A percentile compares a stretch with the other conserved stretches of the same genome.
Evolutionary conservation across 2,113 vertebrate genomes (phyloP).

Genomic region (Gallinago undulata): DNA sequence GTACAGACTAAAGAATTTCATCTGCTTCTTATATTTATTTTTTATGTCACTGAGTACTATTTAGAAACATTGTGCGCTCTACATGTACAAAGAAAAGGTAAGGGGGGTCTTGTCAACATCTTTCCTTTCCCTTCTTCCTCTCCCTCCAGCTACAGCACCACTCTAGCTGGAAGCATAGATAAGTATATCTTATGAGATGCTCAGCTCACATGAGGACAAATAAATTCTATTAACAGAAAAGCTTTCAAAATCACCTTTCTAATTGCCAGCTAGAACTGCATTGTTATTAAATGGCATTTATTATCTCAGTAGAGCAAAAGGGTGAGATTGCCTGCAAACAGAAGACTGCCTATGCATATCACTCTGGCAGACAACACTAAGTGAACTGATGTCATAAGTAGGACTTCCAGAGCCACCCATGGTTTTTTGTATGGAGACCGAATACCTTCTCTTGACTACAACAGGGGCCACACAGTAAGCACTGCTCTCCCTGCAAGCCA

Average conservation of each 20-base stretch:
- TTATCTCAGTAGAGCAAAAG: neutral
- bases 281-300: neutral
- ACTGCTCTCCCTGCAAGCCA: neutral
- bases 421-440: neutral
- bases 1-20: neutral
- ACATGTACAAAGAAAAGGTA: neutral
- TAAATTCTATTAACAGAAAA: neutral
- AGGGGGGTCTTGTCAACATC: neutral
- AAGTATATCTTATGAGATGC: rapidly evolving
- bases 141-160: neutral
- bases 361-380: neutral
- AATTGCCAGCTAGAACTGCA: neutral
- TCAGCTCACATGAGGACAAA: neutral
- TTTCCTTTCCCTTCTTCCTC: neutral
- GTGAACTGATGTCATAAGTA: neutral
- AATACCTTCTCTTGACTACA: neutral
- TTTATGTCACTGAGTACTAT: neutral
- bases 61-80: neutral
- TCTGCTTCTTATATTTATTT: neutral
- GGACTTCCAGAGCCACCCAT: neutral
- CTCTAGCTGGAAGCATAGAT: neutral
- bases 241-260: neutral
- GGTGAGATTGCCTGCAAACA: neutral
- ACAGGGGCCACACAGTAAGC: neutral
- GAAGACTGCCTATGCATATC: rapidly evolving